Evolutionary conservation across 2,888 invertebrate genomes (phyloP).

Genomic region (Glaucopsyche alexis): DNA sequence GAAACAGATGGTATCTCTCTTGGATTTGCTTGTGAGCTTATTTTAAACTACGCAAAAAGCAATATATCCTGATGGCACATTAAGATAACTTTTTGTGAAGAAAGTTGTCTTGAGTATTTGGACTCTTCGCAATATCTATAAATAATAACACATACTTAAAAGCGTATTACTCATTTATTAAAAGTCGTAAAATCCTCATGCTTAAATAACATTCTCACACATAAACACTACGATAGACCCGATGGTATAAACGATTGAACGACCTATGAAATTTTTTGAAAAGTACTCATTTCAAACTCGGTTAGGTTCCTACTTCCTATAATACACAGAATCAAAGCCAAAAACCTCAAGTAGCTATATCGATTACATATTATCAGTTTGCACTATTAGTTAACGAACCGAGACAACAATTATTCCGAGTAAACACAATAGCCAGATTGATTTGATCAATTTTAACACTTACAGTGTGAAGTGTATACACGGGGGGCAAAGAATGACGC

Average conservation of each 20-base stretch:
- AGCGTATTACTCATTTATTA: too few relatives aligned
- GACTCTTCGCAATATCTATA: neutral
- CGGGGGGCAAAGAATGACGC: conserved; percentile 17
- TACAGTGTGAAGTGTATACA: conserved; percentile 33
- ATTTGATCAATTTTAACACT: conserved; percentile 48
- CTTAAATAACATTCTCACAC: too few relatives aligned
- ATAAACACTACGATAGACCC: too few relatives aligned
- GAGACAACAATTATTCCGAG: conserved; percentile 52
- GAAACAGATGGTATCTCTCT: conserved; percentile 19
- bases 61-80: neutral
- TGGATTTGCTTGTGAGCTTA: neutral
- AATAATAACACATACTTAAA: too few relatives aligned
- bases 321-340: conserved; percentile 39
- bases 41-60: neutral
- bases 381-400: conserved; percentile 51
- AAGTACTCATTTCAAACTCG: too few relatives aligned
- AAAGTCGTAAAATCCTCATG: too few relatives aligned
- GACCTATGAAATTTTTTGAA: too few relatives aligned
- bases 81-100: neutral
- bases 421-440: conserved; percentile 47
- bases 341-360: conserved; percentile 36
- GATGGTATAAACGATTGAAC: too few relatives aligned
- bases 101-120: neutral
- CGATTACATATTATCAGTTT: conserved; percentile 46
- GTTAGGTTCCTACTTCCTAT: too few relatives aligned